Base-by-base conservation (phyloP, 2,888 invertebrate genomes). In the Endomychus coccineus region DNA sequence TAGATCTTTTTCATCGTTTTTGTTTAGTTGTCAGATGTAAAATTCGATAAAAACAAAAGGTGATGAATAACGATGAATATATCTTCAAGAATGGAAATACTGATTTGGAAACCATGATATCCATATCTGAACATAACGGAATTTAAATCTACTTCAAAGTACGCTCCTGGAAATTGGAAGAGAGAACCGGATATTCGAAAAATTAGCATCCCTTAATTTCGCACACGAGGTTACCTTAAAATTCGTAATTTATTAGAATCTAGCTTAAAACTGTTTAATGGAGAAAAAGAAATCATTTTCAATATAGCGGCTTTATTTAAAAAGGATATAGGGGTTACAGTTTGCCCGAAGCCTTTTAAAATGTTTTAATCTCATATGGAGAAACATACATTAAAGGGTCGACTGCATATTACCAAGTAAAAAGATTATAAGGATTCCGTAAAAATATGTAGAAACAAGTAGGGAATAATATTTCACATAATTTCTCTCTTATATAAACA, bases 161-260 rank as follows among this genome's bases (percentile, higher is more conserved):
- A n/a, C n/a, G n/a, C n/a, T n/a, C n/a, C n/a, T n/a, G n/a, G n/a
- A n/a, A n/a, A n/a, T n/a, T n/a, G n/a, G n/a, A n/a, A n/a, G n/a
- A n/a, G n/a, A n/a, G n/a, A n/a, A n/a, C n/a, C n/a, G 46, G 47
- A 46, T 52, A 56, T 57, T 55, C 54, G 59, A 58, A 59, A 59
- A 58, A 56, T 59, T 56, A 55, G 53, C 53, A 55, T 47, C 51
- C 55, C 59, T 58, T 59, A 59, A 60, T 58, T 58, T 55, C 55
- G 54, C 51, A 57, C 59, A 60, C 58, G 59, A 58, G 56, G 54
- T 59, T 57, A 60, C 61, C 59, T 61, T 60, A 59, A 61, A 62
- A 60, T 61, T 55, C 58, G 58, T 57, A 58, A 62, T 62, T 62
- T 61, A 61, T 60, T 55, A 58, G 54, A 42, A 40, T 43, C 43